Conservation (phyloP, 2,113 vertebrate species). For the Setophaga kirtlandii region DNA sequence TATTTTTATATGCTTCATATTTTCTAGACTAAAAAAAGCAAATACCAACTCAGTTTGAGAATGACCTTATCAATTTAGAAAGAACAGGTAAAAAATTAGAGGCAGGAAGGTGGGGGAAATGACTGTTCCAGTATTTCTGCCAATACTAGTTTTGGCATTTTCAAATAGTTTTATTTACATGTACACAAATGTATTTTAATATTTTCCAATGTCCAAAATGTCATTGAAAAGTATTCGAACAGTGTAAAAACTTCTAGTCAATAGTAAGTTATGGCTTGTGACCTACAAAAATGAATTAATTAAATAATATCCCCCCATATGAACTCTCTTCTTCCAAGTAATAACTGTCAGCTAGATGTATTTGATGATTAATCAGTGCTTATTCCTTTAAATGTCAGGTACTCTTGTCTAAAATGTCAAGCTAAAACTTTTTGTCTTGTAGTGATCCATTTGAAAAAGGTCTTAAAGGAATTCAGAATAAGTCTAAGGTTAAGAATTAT, state of each 20-base stretch:
- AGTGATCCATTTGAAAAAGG: not conserved
- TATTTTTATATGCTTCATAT: not conserved
- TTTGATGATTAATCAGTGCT: slow-evolving; percentile 30
- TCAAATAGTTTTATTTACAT: not conserved
- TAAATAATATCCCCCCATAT: not conserved
- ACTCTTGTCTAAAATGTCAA: slow-evolving; percentile 39
- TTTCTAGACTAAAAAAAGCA: not conserved
- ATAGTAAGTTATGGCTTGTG: not conserved
- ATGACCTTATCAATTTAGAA: not conserved
- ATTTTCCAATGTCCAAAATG: not conserved
- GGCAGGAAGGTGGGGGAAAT: rapidly evolving
- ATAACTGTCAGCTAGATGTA: slow-evolving; percentile 6
- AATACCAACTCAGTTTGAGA: not conserved
- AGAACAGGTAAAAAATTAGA: not conserved
- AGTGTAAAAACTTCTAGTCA: not conserved
- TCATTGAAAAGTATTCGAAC: not conserved
- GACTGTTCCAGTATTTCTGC: not conserved
- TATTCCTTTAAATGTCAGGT: slow-evolving; percentile 49
- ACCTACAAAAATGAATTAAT: slow-evolving; percentile 7
- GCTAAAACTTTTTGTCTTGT: not conserved
- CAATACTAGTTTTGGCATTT: not conserved
- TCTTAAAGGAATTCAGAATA: not conserved
- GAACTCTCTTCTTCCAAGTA: not conserved
- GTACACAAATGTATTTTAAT: not conserved
- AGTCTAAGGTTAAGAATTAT: not conserved